Evolutionary conservation across 2,113 vertebrate species (phyloP).

Genomic region (Murina feae): DNA sequence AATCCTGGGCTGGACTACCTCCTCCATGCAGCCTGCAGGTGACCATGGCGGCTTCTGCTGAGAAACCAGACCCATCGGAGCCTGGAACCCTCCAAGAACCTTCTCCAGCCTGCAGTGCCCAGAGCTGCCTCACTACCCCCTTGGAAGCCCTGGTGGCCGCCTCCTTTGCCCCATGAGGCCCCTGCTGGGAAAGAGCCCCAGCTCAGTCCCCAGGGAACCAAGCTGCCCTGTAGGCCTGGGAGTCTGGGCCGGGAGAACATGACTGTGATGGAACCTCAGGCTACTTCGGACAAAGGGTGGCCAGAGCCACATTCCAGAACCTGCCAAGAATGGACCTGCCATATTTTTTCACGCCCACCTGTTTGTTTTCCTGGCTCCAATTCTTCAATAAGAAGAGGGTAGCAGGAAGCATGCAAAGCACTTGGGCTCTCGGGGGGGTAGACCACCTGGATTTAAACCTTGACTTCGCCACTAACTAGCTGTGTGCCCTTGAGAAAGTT

Average conservation of each 20-base stretch:
- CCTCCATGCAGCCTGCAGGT: accelerated
- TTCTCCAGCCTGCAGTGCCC: neutral
- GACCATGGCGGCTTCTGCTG: neutral
- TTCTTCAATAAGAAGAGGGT: neutral
- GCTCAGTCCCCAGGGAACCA: neutral
- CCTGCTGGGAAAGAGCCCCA: neutral
- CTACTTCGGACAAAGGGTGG: neutral
- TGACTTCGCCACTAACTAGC: neutral
- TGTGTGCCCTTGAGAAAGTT: neutral
- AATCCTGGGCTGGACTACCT: neutral
- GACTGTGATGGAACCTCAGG: neutral
- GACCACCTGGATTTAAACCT: neutral
- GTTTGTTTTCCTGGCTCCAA: neutral
- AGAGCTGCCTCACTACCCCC: neutral
- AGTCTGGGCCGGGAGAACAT: neutral
- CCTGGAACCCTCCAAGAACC: neutral
- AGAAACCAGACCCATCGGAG: neutral
- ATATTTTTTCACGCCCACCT: neutral
- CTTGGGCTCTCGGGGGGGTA: neutral
- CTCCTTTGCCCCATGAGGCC: neutral
- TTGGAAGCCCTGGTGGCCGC: neutral
- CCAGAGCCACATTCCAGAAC: neutral
- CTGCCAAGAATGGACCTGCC: neutral
- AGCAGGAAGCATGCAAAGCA: neutral
- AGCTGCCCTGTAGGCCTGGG: neutral